Evolutionary conservation across 1,140 invertebrate genomes (phyloP).

Genomic region (Ostrea edulis): DNA sequence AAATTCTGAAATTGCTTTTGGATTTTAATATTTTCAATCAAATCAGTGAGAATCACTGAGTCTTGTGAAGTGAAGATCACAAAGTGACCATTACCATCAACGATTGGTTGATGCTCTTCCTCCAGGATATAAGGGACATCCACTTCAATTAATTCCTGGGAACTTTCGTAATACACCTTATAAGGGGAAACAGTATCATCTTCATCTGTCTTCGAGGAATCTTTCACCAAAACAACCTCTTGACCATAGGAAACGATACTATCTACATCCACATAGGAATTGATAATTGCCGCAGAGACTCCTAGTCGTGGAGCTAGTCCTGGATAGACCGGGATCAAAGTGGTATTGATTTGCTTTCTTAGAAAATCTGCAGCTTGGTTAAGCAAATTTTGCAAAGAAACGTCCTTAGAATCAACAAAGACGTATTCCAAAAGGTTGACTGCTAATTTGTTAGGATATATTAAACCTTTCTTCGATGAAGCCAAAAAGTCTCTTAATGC

Average conservation of each 20-base stretch:
- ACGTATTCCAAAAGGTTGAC: slow-evolving; percentile 64
- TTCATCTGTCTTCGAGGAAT: slow-evolving; percentile 38
- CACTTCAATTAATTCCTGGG: slow-evolving; percentile 32
- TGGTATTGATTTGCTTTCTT: slow-evolving; percentile 38
- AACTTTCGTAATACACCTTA: slow-evolving; percentile 36
- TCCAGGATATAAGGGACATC: not conserved
- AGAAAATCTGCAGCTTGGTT: slow-evolving; percentile 59
- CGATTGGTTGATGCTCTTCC: slow-evolving; percentile 4
- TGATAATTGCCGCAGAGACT: slow-evolving; percentile 47
- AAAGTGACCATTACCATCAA: slow-evolving; percentile 45
- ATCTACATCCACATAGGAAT: slow-evolving; percentile 43
- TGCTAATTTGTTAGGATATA: slow-evolving; percentile 54
- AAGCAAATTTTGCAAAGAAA: slow-evolving; percentile 55
- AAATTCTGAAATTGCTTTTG: slow-evolving; percentile 13
- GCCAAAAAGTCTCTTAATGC: slow-evolving; percentile 60
- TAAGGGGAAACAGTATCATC: slow-evolving; percentile 3
- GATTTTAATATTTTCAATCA: not conserved
- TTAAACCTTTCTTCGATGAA: slow-evolving; percentile 39
- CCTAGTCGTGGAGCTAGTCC: slow-evolving; percentile 64
- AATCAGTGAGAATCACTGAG: not conserved
- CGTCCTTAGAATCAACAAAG: slow-evolving; percentile 38
- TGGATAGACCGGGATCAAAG: slow-evolving; percentile 67
- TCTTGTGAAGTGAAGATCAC: slow-evolving; percentile 35
- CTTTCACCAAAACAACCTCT: slow-evolving; percentile 38
- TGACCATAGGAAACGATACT: slow-evolving; percentile 39